Evolutionary conservation across 53 echinoderm and acorn worm species (phyloP).

Genomic region (Holothuria leucospilota): DNA sequence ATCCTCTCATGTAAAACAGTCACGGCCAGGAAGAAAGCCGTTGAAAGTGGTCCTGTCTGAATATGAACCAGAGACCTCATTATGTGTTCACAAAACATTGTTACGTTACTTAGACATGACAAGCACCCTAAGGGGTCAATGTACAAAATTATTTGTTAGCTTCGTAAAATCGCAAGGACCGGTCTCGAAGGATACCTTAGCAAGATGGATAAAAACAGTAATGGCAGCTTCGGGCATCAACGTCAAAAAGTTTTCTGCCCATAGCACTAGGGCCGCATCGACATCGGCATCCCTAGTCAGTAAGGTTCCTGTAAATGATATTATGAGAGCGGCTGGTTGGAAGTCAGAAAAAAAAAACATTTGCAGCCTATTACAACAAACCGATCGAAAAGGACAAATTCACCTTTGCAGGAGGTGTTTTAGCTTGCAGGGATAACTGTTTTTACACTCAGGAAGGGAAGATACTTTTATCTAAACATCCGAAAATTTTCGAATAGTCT

Average conservation of each 20-base stretch:
- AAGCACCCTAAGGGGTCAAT: background rate
- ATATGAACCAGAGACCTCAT: no score
- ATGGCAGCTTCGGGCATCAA: slow-evolving; percentile 4
- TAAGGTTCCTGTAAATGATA: slow-evolving; percentile 20
- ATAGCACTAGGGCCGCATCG: slow-evolving; percentile 38
- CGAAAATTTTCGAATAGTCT: no score
- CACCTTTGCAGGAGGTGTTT: no score
- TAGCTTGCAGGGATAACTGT: no score
- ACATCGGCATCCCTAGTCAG: background rate
- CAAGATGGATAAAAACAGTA: background rate
- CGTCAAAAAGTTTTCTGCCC: background rate
- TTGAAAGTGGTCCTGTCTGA: no score
- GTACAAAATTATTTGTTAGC: slow-evolving; percentile 14
- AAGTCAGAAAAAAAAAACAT: slow-evolving; percentile 27
- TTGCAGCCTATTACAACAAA: slow-evolving; percentile 36
- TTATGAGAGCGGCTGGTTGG: slow-evolving; percentile 20
- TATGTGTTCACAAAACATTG: background rate
- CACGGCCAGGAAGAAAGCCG: no score
- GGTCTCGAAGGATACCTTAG: background rate
- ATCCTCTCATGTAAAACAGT: no score
- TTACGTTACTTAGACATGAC: background rate
- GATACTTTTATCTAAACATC: no score
- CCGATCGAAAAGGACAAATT: background rate
- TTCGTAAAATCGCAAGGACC: slow-evolving; percentile 3
- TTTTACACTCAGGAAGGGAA: no score